Evolutionary conservation across 35 echinoderm and acorn worm genomes (phyloP).

Genomic region (Apostichopus californicus): DNA sequence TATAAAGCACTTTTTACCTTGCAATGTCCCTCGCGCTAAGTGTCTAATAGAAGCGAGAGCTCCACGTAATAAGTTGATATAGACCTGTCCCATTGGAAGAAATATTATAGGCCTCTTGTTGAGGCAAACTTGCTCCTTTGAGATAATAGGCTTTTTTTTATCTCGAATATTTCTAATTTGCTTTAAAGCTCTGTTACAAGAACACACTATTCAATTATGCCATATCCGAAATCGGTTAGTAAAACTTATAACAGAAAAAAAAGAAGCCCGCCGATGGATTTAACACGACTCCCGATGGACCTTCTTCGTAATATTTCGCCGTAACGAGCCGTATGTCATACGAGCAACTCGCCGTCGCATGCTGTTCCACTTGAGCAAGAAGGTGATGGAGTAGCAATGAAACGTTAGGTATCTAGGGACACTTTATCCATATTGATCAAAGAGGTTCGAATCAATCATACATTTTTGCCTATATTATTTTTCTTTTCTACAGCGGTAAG

Average conservation of each 20-base stretch:
- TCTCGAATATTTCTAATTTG: neutral
- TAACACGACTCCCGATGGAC: conserved; percentile 32
- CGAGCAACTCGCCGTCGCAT: conserved; percentile 46
- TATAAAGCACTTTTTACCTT: too few species aligned
- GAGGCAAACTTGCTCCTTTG: neutral
- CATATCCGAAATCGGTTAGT: conserved; percentile 32
- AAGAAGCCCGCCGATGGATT: conserved; percentile 20
- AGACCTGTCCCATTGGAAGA: neutral
- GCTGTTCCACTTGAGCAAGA: conserved; percentile 25
- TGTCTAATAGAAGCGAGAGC: too few species aligned
- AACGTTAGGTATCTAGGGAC: conserved; percentile 45
- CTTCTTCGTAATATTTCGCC: conserved; percentile 51
- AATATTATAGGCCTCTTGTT: neutral
- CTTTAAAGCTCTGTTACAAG: neutral
- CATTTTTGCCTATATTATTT: conserved; percentile 40
- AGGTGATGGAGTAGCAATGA: conserved; percentile 47
- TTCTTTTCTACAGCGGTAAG: conserved; percentile 33
- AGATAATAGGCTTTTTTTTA: neutral
- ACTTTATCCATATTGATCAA: conserved; percentile 54
- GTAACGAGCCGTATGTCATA: conserved; percentile 55
- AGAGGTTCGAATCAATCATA: conserved; percentile 54
- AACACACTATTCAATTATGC: conserved; percentile 30
- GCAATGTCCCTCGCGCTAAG: too few species aligned
- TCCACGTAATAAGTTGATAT: too few species aligned
- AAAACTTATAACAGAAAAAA: conserved; percentile 33